Evolutionary conservation across 1,140 invertebrate genomes (phyloP).

Genomic region (Papilio machaon): DNA sequence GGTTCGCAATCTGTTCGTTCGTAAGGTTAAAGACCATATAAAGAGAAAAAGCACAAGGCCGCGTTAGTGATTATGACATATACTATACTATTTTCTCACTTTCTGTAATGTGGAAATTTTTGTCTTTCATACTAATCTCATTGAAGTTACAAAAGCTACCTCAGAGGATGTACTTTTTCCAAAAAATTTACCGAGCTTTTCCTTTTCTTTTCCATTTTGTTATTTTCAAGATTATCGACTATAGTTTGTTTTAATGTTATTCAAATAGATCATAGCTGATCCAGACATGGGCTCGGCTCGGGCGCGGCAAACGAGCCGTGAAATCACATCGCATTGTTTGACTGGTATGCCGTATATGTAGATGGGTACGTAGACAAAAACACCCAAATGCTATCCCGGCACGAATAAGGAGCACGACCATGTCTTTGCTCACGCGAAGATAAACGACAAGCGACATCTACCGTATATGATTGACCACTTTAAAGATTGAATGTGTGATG

Average conservation of each 20-base stretch:
- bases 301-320: slow-evolving; percentile 41
- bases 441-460: not conserved
- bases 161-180: too few species aligned
- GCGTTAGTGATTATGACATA: not conserved
- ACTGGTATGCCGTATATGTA: slow-evolving; percentile 8
- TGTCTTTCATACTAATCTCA: too few species aligned
- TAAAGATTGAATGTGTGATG: not conserved
- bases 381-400: slow-evolving; percentile 25
- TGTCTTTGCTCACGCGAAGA: not conserved
- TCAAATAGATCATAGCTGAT: slow-evolving; percentile 11
- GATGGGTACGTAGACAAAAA: not conserved
- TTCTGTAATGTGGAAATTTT: not conserved
- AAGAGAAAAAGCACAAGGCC: not conserved
- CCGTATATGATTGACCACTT: not conserved
- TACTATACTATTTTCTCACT: not conserved
- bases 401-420: not conserved
- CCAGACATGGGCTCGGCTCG: slow-evolving; percentile 37
- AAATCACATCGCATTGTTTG: slow-evolving; percentile 42
- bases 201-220: too few species aligned
- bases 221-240: not conserved
- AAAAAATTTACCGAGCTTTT: too few species aligned
- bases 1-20: too few species aligned
- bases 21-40: not conserved
- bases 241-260: not conserved
- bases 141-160: too few species aligned